Conservation (phyloP, 2,888 invertebrate genomes). For the Scotopteryx bipunctaria region DNA sequence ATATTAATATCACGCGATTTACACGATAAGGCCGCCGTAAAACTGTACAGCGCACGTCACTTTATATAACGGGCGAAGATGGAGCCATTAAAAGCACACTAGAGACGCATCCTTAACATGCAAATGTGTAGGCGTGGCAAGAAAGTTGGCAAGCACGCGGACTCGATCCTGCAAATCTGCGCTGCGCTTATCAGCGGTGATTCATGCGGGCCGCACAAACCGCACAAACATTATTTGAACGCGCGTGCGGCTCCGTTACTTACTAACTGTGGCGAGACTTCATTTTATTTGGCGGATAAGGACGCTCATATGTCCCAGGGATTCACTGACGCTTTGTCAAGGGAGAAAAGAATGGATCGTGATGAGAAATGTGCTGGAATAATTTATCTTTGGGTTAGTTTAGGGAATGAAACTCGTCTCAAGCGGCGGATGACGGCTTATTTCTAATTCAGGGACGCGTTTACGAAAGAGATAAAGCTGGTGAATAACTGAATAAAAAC, state of each 20-base stretch:
- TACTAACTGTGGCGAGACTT: slow-evolving; percentile 61
- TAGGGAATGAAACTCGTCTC: slow-evolving; percentile 66
- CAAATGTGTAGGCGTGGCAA: slow-evolving; percentile 72
- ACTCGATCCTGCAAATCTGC: slow-evolving; percentile 73
- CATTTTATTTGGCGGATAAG: slow-evolving; percentile 74
- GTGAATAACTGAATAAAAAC: slow-evolving; percentile 71
- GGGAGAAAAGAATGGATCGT: slow-evolving; percentile 70
- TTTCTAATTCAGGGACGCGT: slow-evolving; percentile 70
- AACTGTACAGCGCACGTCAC: slow-evolving; percentile 24
- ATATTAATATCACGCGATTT: slow-evolving; percentile 48
- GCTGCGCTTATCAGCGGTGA: slow-evolving; percentile 77
- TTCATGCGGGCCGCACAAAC: slow-evolving; percentile 64
- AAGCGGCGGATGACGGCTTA: slow-evolving; percentile 65
- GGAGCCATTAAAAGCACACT: slow-evolving; percentile 49
- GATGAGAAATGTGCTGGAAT: slow-evolving; percentile 76
- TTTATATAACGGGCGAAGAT: slow-evolving; percentile 43
- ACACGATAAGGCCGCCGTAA: slow-evolving; percentile 40
- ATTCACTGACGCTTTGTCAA: slow-evolving; percentile 72
- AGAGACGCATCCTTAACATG: slow-evolving; percentile 58
- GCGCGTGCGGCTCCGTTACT: slow-evolving; percentile 55
- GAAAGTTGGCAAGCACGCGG: slow-evolving; percentile 55
- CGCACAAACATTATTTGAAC: slow-evolving; percentile 47
- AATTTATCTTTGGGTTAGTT: slow-evolving; percentile 77
- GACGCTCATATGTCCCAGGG: slow-evolving; percentile 67
- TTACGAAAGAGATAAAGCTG: slow-evolving; percentile 65